These are phyloP conservation scores for Acanthisitta chloris DNA, from an alignment of 2,113 vertebrate genomes.

Conservation along the genomic window DNA sequence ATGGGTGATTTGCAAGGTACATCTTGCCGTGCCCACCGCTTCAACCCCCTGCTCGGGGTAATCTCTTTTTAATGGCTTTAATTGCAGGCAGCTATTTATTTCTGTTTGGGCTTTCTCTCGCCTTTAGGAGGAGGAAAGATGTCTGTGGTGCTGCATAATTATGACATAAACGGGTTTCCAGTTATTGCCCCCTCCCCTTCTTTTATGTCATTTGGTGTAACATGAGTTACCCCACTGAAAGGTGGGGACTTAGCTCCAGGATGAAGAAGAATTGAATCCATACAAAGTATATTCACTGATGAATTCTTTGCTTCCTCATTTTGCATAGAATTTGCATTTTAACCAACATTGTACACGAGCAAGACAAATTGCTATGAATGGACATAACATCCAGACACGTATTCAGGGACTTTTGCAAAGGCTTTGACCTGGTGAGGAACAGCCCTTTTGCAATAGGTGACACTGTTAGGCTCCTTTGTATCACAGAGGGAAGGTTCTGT, in stretches of 20 bases:
- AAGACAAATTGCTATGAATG: neutral
- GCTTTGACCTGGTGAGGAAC: neutral
- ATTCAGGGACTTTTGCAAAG: neutral
- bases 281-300: neutral
- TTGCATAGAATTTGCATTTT: neutral
- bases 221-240: neutral
- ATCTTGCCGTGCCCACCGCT: neutral
- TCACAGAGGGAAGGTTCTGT: neutral
- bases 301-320: neutral
- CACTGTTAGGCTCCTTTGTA: neutral
- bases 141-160: neutral
- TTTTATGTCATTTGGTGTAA: neutral
- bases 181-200: too few species aligned
- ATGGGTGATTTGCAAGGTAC: neutral
- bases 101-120: neutral
- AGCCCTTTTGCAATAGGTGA: neutral
- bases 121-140: neutral
- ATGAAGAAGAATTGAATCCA: neutral
- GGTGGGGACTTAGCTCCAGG: neutral
- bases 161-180: neutral
- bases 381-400: neutral
- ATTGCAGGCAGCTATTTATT: neutral
- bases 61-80: neutral
- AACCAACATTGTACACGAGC: neutral
- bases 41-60: neutral